A percentile compares a stretch with the other conserved stretches of the same genome.
Evolutionary conservation across 1,140 invertebrate genomes (phyloP).

Genomic region (Plectrocnemia conspersa): DNA sequence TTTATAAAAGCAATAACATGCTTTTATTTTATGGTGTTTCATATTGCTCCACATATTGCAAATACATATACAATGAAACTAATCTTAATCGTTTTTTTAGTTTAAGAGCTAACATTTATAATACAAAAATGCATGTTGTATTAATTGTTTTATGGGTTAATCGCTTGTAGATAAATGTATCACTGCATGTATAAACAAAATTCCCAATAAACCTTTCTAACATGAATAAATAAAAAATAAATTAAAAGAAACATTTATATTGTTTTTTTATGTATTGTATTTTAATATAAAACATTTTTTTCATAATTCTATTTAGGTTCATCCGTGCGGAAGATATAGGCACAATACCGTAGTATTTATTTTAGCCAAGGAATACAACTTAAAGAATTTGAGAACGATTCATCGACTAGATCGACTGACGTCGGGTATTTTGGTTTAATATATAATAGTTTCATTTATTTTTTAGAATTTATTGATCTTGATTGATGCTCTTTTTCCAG

Average conservation of each 20-base stretch:
- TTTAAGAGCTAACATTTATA: too few relatives aligned
- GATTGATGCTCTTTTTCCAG: constrained; percentile 34
- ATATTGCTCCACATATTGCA: too few relatives aligned
- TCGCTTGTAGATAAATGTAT: too few relatives aligned
- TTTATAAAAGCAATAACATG: too few relatives aligned
- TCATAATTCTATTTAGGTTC: constrained; percentile 77
- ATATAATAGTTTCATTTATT: too few relatives aligned
- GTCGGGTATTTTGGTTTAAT: constrained; percentile 72
- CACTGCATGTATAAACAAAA: neutral
- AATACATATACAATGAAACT: too few relatives aligned
- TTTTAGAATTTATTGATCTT: neutral
- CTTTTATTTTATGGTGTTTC: too few relatives aligned
- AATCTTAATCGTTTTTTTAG: too few relatives aligned
- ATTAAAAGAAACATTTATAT: neutral
- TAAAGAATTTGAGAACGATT: constrained; percentile 90
- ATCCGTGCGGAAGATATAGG: constrained; percentile 93
- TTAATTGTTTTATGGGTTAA: too few relatives aligned
- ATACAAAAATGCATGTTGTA: too few relatives aligned
- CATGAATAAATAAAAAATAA: neutral
- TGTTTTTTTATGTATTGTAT: constrained; percentile 7
- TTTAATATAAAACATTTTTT: neutral
- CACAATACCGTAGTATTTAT: constrained; percentile 97
- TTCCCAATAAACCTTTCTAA: neutral
- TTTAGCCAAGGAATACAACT: constrained; percentile 91
- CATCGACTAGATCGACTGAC: constrained; percentile 89